A percentile compares a stretch with the other conserved stretches of the same genome.
Evolutionary conservation across 2,113 vertebrate species (phyloP).

Genomic region (Sapayoa aenigma): DNA sequence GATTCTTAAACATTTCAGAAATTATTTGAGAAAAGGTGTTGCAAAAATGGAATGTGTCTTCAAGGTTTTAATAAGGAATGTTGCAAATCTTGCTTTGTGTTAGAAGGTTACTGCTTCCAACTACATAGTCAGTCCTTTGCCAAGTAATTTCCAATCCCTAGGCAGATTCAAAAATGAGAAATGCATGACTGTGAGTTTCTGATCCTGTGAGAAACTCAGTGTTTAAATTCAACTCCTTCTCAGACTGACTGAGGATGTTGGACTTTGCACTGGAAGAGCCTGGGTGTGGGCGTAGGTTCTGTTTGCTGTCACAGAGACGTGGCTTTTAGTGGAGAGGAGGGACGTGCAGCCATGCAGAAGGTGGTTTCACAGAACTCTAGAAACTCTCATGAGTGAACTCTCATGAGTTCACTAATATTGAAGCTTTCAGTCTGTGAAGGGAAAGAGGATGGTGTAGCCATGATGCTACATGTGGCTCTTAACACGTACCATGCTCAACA

Average conservation of each 20-base stretch:
- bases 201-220: not conserved
- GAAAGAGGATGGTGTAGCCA: accelerated
- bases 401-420: not conserved
- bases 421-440: not conserved
- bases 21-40: not conserved
- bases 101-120: not conserved
- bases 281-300: not conserved
- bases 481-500: not conserved
- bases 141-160: not conserved
- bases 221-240: not conserved
- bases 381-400: too few species aligned
- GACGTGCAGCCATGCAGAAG: not conserved
- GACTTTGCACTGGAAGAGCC: not conserved
- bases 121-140: not conserved
- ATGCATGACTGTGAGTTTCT: not conserved
- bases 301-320: not conserved
- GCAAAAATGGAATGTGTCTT: not conserved
- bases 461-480: not conserved
- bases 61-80: not conserved
- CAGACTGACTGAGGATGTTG: not conserved
- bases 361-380: accelerated
- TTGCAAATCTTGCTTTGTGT: not conserved
- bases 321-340: not conserved
- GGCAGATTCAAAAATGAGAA: not conserved
- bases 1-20: not conserved